Base-by-base conservation (phyloP, 1,140 invertebrate genomes). In the Chionoecetes opilio region DNA sequence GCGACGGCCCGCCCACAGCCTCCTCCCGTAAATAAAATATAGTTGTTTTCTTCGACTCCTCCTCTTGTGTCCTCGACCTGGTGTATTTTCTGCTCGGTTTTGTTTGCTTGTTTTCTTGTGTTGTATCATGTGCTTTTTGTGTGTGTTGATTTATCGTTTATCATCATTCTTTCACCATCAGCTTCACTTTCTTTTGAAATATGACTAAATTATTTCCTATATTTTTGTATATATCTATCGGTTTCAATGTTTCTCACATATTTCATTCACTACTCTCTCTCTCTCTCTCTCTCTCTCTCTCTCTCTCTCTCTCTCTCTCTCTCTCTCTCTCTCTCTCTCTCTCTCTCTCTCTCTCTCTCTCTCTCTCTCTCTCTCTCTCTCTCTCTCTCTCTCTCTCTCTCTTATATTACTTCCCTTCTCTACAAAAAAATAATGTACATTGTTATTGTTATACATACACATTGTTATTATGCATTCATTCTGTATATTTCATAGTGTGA, bases 301-400 rank as follows among this genome's bases (percentile, higher is more conserved):
- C 21, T 21, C 8, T 21, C 2, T 75, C n/a, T 75, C 26, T n/a
- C n/a, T 75, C 3, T 75, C n/a, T 75, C n/a, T 63, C 17, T 6
- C 1, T 75, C 26, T 75, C 0, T n/a, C 63, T 75, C 63, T 75
- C 63, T 75, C 63, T 75, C 63, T 75, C 63, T 75, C 63, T 75
- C 63, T 75, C 63, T 75, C 63, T 75, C 63, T 75, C 63, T 75
- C 63, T 75, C 63, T 75, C 63, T 75, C 63, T 75, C 63, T 75
- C 63, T 75, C 63, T 75, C 63, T 75, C 63, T 75, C 63, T 75
- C 63, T 75, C 53, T 63, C 53, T 63, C 53, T 63, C 53, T 63
- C 53, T 63, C 53, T 63, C 53, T 63, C 53, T 63, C 63, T 75
- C 63, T 75, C 63, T 75, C 63, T 75, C 63, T 75, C 63, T 75